These are phyloP conservation scores for Noctua comes DNA, from an alignment of 2,888 invertebrate genomes.

Conservation along the genomic window DNA sequence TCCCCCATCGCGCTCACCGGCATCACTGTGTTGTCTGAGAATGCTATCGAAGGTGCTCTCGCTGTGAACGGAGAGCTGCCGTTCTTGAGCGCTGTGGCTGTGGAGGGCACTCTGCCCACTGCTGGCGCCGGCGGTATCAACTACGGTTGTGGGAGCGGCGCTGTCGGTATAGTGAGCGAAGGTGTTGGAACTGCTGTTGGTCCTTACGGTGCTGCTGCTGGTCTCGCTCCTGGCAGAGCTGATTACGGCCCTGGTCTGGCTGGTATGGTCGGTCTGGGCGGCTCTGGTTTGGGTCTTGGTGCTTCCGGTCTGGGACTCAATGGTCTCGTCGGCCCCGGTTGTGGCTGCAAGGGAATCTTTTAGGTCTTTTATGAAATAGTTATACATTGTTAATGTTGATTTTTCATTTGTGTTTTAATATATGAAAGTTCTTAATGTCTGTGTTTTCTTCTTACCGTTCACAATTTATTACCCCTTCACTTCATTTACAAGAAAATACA, in stretches of 20 bases:
- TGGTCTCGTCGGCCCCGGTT: slow-evolving; percentile 17
- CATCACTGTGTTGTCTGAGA: slow-evolving; percentile 74
- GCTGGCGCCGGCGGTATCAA: slow-evolving; percentile 70
- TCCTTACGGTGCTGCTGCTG: slow-evolving; percentile 32
- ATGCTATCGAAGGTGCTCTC: slow-evolving; percentile 72
- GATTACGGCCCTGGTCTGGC: slow-evolving; percentile 30
- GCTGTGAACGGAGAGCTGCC: slow-evolving; percentile 72
- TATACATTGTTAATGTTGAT: slow-evolving; percentile 29
- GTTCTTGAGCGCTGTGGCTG: slow-evolving; percentile 70
- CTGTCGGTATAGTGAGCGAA: slow-evolving; percentile 58
- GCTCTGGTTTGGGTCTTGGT: slow-evolving; percentile 19
- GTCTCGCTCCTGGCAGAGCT: slow-evolving; percentile 26
- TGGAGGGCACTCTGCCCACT: slow-evolving; percentile 71
- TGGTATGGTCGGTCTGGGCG: slow-evolving; percentile 22
- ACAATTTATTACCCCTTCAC: not conserved
- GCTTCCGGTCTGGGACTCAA: slow-evolving; percentile 15
- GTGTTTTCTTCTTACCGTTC: not conserved
- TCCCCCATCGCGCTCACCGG: slow-evolving; percentile 72
- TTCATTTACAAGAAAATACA: not conserved
- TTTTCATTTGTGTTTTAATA: slow-evolving; percentile 49
- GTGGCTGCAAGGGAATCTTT: slow-evolving; percentile 35
- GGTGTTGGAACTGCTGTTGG: slow-evolving; percentile 38
- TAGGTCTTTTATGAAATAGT: slow-evolving; percentile 30
- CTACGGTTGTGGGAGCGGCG: slow-evolving; percentile 57
- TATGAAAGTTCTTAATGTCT: slow-evolving; percentile 40